phyloP scores from a whole-genome alignment of 2,113 vertebrate genomes.

The Diphyllodes magnificus region DNA sequence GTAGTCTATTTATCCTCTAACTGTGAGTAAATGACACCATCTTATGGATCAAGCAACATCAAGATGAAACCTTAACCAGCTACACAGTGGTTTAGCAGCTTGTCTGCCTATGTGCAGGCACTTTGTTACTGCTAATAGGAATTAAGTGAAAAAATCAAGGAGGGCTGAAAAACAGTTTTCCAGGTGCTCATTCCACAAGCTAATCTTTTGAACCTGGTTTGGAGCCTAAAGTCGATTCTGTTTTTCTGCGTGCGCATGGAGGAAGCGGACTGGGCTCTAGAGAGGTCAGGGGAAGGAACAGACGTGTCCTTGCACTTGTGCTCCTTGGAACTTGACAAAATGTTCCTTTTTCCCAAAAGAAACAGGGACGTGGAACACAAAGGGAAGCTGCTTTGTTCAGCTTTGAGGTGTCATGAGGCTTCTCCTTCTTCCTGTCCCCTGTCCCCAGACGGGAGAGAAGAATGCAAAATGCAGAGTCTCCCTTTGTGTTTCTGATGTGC shows the following conservation, averaged over 20 bases:
- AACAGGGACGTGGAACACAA: background rate
- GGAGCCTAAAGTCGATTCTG: background rate
- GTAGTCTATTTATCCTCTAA: background rate
- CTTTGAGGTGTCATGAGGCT: background rate
- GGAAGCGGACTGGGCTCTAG: slow-evolving; percentile 1
- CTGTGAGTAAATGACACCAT: background rate
- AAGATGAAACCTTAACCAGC: background rate
- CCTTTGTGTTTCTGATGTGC: background rate
- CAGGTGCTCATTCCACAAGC: background rate
- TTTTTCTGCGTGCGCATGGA: background rate
- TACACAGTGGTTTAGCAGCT: background rate
- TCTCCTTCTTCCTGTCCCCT: slow-evolving; percentile 11
- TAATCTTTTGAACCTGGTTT: background rate
- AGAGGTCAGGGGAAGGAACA: slow-evolving; percentile 17
- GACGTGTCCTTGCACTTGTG: background rate
- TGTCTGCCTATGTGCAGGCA: background rate
- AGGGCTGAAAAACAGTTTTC: background rate
- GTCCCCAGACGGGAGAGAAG: background rate
- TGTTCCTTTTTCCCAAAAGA: slow-evolving; percentile 27
- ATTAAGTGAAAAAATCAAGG: background rate
- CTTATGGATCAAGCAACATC: background rate
- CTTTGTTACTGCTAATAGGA: background rate
- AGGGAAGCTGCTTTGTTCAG: slow-evolving; percentile 9
- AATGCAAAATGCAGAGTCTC: background rate
- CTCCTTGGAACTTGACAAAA: background rate